Evolutionary conservation across 1,140 invertebrate species (phyloP).

Genomic region (Amyelois transitella): DNA sequence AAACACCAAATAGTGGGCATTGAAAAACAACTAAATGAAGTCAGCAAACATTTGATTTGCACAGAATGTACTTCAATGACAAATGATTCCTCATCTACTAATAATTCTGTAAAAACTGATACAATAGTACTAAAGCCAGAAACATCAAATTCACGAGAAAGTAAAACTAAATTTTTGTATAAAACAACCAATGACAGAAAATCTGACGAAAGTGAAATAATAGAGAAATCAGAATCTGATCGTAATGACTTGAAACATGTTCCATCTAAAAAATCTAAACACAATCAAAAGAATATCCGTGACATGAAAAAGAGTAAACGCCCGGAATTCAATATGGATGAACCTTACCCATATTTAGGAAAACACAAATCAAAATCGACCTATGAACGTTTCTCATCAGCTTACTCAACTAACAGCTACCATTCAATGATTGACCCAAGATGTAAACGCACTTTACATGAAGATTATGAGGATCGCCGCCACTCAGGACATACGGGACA

Average conservation of each 20-base stretch:
- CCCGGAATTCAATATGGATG: constrained; percentile 8
- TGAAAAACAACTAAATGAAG: constrained; percentile 45
- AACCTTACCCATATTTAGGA: constrained; percentile 17
- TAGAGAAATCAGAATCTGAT: constrained; percentile 9
- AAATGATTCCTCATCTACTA: constrained; percentile 10
- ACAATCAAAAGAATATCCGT: constrained; percentile 12
- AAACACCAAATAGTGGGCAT: constrained; percentile 47
- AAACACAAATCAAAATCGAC: constrained; percentile 20
- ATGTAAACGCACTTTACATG: not conserved
- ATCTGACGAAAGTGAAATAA: constrained; percentile 25
- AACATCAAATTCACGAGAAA: constrained; percentile 15
- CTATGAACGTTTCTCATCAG: constrained; percentile 11
- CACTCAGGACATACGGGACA: not conserved
- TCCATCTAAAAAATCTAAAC: not conserved
- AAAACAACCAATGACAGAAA: constrained; percentile 28
- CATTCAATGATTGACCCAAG: constrained; percentile 23
- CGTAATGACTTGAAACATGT: constrained; percentile 3
- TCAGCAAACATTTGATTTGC: constrained; percentile 35
- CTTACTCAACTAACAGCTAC: constrained; percentile 30
- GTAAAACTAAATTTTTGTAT: constrained; percentile 41
- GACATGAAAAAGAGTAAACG: constrained; percentile 19
- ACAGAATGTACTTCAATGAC: constrained; percentile 22
- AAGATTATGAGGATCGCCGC: not conserved
- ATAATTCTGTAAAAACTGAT: not conserved
- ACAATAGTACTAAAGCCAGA: constrained; percentile 15